Conservation (phyloP, 2,113 vertebrate genomes). For the Phoxinus phoxinus region DNA sequence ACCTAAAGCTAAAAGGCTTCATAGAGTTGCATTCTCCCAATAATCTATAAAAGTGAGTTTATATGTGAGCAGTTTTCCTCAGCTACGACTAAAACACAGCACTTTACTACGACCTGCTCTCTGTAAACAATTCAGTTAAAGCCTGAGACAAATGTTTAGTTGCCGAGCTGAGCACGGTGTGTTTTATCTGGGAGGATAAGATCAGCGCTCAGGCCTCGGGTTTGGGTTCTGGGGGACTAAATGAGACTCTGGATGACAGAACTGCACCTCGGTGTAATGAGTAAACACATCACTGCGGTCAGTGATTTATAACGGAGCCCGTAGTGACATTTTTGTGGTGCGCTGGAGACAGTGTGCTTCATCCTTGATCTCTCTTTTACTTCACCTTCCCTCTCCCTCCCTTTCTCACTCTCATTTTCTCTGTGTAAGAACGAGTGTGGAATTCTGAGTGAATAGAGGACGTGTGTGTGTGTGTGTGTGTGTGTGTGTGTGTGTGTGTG, state of each 20-base stretch:
- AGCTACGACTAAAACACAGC: background rate
- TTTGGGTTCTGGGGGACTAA: constrained; percentile 60
- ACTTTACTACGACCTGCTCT: background rate
- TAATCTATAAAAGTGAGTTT: background rate
- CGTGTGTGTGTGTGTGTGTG: constrained; percentile 50
- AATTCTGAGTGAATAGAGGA: constrained; percentile 69
- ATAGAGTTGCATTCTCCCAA: background rate
- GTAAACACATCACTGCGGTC: constrained; percentile 74
- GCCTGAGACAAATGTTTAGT: constrained; percentile 15
- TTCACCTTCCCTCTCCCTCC: constrained; percentile 41
- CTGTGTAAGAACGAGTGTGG: constrained; percentile 63
- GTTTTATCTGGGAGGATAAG: constrained; percentile 52
- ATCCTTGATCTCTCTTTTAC: constrained; percentile 53
- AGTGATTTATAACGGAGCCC: constrained; percentile 75
- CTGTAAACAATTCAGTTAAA: constrained; percentile 22
- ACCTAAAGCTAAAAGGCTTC: background rate
- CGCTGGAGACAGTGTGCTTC: constrained; percentile 56
- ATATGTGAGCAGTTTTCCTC: background rate
- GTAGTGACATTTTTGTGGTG: constrained; percentile 72
- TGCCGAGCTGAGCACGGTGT: background rate
- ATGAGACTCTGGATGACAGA: constrained; percentile 68
- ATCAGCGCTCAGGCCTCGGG: constrained; percentile 53
- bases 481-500: constrained; percentile 61
- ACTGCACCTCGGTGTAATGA: constrained; percentile 73
- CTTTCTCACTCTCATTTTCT: constrained; percentile 37